These are phyloP conservation scores for Monoplex corrugatus DNA, from an alignment of 2,888 invertebrate genomes.

Conservation along the genomic window DNA sequence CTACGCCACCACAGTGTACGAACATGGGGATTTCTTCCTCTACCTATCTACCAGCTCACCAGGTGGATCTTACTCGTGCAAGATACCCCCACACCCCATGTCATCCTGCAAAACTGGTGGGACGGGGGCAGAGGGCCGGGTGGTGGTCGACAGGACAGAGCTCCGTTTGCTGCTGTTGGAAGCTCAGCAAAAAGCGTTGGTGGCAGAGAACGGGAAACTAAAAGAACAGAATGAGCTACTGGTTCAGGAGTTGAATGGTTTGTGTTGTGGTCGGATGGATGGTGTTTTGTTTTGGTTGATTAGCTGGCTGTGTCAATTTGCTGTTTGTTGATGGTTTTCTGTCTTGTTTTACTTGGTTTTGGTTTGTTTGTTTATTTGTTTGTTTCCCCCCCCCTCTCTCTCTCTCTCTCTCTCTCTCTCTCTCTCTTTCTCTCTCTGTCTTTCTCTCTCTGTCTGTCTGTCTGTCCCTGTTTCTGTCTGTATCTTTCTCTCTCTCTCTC, in stretches of 20 bases:
- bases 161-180: background rate
- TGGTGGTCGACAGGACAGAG: conserved; percentile 27
- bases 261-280: no score
- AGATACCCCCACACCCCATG: background rate
- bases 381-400: background rate
- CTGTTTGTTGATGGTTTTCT: no score
- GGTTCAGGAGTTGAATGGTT: background rate
- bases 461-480: no score
- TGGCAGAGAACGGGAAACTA: background rate
- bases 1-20: background rate
- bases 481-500: background rate
- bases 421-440: background rate
- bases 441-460: background rate
- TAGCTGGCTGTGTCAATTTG: no score
- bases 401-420: background rate
- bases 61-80: background rate
- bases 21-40: background rate
- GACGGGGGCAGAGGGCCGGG: background rate
- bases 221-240: background rate
- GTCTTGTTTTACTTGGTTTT: background rate
- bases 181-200: background rate
- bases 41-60: background rate
- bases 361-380: background rate
- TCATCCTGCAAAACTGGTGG: background rate
- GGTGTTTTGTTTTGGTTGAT: no score